Conservation (phyloP, 1,140 invertebrate genomes). For the Rhagoletis pomonella region DNA sequence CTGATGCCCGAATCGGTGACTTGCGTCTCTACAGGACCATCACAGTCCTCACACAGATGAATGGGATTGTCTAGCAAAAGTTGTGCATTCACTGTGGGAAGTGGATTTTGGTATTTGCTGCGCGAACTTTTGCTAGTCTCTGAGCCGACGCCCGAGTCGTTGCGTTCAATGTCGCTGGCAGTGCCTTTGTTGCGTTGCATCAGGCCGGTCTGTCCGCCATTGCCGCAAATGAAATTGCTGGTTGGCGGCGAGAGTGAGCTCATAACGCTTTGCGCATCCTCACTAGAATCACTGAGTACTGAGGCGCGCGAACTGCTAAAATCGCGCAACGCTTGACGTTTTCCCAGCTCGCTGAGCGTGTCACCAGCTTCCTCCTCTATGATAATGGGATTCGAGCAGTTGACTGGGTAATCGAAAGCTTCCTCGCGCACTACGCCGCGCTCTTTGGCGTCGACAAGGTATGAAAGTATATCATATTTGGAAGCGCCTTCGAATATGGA, state of each 20-base stretch:
- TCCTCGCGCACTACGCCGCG: constrained; percentile 81
- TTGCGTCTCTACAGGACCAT: constrained; percentile 82
- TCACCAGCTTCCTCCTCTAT: constrained; percentile 77
- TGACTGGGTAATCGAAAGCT: constrained; percentile 78
- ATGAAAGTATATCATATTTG: constrained; percentile 91
- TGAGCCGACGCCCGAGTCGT: constrained; percentile 94
- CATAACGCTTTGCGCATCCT: constrained; percentile 79
- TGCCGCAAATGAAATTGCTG: constrained; percentile 66
- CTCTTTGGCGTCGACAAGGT: constrained; percentile 89
- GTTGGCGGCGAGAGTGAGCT: constrained; percentile 74
- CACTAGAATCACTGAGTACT: constrained; percentile 81
- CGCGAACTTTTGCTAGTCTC: constrained; percentile 92
- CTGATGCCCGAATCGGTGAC: constrained; percentile 81
- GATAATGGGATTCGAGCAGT: constrained; percentile 76
- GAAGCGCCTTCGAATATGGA: constrained; percentile 90
- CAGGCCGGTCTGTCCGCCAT: not conserved
- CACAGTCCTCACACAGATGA: constrained; percentile 86
- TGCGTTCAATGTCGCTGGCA: constrained; percentile 85
- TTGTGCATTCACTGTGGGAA: constrained; percentile 59
- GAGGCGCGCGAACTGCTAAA: constrained; percentile 77
- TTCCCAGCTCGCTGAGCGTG: constrained; percentile 74
- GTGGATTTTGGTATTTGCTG: constrained; percentile 80
- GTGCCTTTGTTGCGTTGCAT: constrained; percentile 59
- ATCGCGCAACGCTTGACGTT: constrained; percentile 73
- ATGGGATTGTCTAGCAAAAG: constrained; percentile 70